A percentile compares a stretch with the other conserved stretches of the same genome.
Evolutionary conservation across 2,888 invertebrate genomes (phyloP).

Genomic region (Platerodrilus igneus): DNA sequence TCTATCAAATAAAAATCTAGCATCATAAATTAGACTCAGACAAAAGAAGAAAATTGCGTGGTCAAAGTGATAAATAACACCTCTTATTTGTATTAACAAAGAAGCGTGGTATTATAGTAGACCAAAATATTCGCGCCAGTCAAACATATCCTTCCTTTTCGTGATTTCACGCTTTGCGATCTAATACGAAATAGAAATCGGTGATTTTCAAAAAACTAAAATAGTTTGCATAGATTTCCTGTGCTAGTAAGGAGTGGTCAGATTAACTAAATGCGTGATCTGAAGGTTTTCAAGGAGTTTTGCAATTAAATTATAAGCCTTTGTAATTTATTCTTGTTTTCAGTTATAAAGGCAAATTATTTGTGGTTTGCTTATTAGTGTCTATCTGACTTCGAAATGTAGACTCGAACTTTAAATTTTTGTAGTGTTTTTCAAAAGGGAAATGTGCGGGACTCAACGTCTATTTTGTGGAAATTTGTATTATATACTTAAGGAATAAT

Average conservation of each 20-base stretch:
- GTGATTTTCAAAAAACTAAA: constrained; percentile 13
- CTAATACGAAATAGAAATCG: constrained; percentile 2
- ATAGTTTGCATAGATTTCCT: constrained; percentile 8
- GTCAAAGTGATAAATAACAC: constrained; percentile 18
- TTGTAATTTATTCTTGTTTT: too few species aligned
- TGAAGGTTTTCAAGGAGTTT: constrained; percentile 40
- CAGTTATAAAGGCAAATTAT: too few species aligned
- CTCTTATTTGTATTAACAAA: constrained; percentile 30
- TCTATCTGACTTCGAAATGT: too few species aligned
- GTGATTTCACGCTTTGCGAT: not conserved
- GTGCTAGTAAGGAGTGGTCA: constrained; percentile 36
- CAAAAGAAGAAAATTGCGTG: constrained; percentile 19
- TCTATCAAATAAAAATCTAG: too few species aligned
- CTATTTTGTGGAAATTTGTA: too few species aligned
- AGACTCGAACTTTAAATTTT: too few species aligned
- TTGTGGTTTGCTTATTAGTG: too few species aligned
- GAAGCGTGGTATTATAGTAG: constrained; percentile 23
- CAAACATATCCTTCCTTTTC: not conserved
- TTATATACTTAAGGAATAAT: too few species aligned
- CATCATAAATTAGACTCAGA: too few species aligned
- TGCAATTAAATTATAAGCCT: constrained; percentile 47
- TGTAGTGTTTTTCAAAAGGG: too few species aligned
- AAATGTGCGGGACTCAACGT: too few species aligned
- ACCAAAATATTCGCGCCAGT: too few species aligned
- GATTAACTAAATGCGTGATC: constrained; percentile 47